Evolutionary conservation across 2,888 invertebrate species (phyloP), one percentile per base, ranked within the genome.

Genomic region (Eupeodes luniger): DNA sequence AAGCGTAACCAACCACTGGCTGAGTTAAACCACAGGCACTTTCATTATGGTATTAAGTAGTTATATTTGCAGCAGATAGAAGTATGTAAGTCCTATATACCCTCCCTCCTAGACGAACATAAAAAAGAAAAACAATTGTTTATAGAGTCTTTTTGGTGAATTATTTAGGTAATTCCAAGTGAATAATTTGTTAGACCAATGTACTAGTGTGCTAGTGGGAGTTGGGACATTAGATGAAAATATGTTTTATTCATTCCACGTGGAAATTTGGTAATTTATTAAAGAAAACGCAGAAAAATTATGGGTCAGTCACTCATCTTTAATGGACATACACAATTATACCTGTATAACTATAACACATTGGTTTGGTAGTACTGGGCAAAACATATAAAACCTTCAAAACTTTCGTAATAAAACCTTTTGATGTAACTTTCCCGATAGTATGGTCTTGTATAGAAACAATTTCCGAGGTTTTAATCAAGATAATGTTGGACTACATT

Each of bases 141-240:
- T 86, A 14, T 51, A 14, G 57, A 79, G 79, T 36, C 34, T 76
- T 55, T 79, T 83, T 12, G 72, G 57, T 81, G 72, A 83, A 87
- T 83, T 83, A 87, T 83, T 72, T 80, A 79, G 79, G 72, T 72
- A 64, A 83, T 80, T 70, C 51, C 34, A 16, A 55, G 70, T 77
- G 72, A 85, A 77, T 85, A 77, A 85, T 85, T 81, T 59, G 61
- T 64, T 59, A 49, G 69, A 47, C 62, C 62, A 51, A 69, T 81
- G 67, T 85, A 62, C 72, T 75, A 36, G 11, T 62, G 85, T 55
- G 78, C 67, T 75, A 36, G 11, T 62, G 85, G 62, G 78, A 75
- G 62, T 78, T 14, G 59, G 12, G n/a, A 47, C 44, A 47, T 59
- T 59, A n/a, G 19, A 47, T 47, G 27, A 14, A n/a, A 59, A 47